phyloP scores from a whole-genome alignment of 1,140 invertebrate species.

The Archivesica marissinica region DNA sequence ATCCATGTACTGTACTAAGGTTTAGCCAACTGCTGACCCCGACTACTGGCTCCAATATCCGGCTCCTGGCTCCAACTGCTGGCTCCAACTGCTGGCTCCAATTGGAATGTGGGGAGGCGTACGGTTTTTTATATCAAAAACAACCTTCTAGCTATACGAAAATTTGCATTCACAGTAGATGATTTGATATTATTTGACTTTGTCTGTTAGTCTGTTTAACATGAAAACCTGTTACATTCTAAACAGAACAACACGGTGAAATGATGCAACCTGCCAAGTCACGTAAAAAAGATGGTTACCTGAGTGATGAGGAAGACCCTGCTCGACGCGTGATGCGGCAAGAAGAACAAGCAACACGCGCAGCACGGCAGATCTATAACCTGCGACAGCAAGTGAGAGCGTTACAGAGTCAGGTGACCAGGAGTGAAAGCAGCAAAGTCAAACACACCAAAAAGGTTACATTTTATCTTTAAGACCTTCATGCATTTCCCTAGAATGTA shows the following conservation, averaged over 20 bases:
- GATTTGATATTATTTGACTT: no score
- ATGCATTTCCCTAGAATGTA: no score
- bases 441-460: slow-evolving; percentile 78
- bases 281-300: slow-evolving; percentile 66
- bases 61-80: no score
- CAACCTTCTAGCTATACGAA: no score
- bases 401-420: slow-evolving; percentile 72
- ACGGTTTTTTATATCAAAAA: no score
- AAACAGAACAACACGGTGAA: not conserved
- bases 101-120: no score
- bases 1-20: no score
- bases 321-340: slow-evolving; percentile 65
- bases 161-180: no score
- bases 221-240: not conserved
- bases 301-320: slow-evolving; percentile 73
- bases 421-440: slow-evolving; percentile 60
- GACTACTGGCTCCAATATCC: no score
- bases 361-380: slow-evolving; percentile 75
- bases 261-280: not conserved
- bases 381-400: slow-evolving; percentile 77
- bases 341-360: slow-evolving; percentile 73
- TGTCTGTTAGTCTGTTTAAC: not conserved
- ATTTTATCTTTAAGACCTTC: no score
- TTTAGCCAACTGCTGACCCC: no score
- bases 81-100: no score